Evolutionary conservation across 2,888 invertebrate genomes (phyloP).

Genomic region (Stenolophus ochropezus): DNA sequence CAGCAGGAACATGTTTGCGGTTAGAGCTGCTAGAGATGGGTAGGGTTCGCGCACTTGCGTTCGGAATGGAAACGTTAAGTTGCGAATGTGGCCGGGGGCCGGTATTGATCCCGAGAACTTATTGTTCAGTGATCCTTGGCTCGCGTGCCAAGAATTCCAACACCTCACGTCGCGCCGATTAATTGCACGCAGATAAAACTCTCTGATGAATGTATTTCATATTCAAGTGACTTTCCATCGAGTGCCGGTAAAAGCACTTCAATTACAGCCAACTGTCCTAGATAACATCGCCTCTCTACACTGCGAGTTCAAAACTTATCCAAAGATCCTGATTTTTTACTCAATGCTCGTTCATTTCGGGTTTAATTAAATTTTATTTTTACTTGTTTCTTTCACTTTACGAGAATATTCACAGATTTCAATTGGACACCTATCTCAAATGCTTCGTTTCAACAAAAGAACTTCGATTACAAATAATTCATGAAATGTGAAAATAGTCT

Average conservation of each 20-base stretch:
- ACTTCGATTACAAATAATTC: too few species aligned
- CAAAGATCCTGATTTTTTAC: not conserved
- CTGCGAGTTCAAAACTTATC: slow-evolving; percentile 16
- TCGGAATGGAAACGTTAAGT: slow-evolving; percentile 8
- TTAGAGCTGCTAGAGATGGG: not conserved
- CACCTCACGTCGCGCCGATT: slow-evolving; percentile 41
- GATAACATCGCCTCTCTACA: slow-evolving; percentile 8
- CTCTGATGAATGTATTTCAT: slow-evolving; percentile 39
- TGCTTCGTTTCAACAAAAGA: not conserved
- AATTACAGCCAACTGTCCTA: slow-evolving; percentile 16
- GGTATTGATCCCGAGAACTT: slow-evolving; percentile 54
- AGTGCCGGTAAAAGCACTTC: slow-evolving; percentile 27
- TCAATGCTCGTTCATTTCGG: slow-evolving; percentile 1
- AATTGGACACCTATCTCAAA: not conserved
- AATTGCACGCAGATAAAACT: slow-evolving; percentile 47
- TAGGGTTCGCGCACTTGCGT: not conserved
- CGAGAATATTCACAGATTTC: not conserved
- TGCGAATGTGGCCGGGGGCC: slow-evolving; percentile 14
- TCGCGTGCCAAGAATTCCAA: slow-evolving; percentile 52
- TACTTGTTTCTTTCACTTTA: not conserved
- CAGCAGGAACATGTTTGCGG: too few species aligned
- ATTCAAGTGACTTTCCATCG: slow-evolving; percentile 42
- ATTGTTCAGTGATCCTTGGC: slow-evolving; percentile 51
- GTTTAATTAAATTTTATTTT: slow-evolving; percentile 25
- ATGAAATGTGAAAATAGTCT: too few species aligned